Evolutionary conservation across 2,113 vertebrate genomes (phyloP).

Genomic region (Sander lucioperca): DNA sequence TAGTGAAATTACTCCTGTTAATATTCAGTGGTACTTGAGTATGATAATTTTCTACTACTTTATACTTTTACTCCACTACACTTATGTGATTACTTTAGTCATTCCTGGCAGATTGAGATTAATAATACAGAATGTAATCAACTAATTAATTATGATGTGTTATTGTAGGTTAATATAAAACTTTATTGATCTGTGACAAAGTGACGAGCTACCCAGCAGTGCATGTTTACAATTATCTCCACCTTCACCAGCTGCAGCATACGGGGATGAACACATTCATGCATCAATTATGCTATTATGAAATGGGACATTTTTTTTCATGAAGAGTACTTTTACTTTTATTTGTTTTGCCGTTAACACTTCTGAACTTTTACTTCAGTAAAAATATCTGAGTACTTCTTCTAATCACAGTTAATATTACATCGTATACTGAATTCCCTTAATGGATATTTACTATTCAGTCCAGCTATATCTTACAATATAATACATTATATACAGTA

Average conservation of each 20-base stretch:
- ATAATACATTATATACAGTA: no score
- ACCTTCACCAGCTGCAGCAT: neutral
- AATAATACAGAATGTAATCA: neutral
- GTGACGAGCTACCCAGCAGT: neutral
- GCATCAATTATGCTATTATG: neutral
- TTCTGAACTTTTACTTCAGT: neutral
- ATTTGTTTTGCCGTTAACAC: neutral
- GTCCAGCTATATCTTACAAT: no score
- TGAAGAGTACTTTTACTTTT: neutral
- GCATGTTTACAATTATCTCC: no score
- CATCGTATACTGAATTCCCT: neutral
- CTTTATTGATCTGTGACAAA: neutral
- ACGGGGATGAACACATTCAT: neutral
- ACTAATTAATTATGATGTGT: neutral
- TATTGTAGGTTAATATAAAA: neutral
- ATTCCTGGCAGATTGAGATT: neutral
- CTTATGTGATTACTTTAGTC: neutral
- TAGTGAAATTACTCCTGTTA: no score
- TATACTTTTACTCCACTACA: neutral
- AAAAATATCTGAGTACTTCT: neutral
- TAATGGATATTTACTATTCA: no score
- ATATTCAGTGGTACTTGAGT: neutral
- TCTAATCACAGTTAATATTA: neutral
- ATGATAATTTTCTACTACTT: neutral
- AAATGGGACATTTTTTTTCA: neutral